Conservation (phyloP, 2,888 invertebrate genomes). For the Metacarcinus magister region DNA sequence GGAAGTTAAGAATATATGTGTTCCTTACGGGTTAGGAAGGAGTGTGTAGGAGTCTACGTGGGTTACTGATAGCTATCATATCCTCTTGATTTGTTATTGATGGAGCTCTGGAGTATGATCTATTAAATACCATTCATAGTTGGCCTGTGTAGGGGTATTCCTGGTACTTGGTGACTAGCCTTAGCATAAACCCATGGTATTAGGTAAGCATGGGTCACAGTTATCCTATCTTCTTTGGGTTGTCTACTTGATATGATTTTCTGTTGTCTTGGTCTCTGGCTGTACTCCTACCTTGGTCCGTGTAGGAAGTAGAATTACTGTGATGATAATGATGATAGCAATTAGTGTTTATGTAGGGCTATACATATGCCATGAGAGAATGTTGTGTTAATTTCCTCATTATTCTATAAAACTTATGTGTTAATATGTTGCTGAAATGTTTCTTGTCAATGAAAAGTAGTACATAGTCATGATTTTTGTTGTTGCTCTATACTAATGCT, state of each 20-base stretch:
- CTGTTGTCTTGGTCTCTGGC: not conserved
- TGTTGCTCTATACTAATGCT: slow-evolving; percentile 21
- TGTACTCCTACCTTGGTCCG: not conserved
- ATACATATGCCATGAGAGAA: not conserved
- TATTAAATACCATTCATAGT: not conserved
- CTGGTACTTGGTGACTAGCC: not conserved
- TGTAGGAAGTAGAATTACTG: not conserved
- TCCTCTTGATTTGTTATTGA: not conserved
- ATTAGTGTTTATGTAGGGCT: not conserved
- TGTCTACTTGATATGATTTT: not conserved
- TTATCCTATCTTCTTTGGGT: not conserved
- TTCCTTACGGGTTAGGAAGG: no score
- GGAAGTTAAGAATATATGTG: no score
- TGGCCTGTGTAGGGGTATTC: no score
- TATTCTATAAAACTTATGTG: not conserved
- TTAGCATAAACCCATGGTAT: not conserved
- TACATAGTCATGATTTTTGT: not conserved
- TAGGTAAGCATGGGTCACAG: not conserved
- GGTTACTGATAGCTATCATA: no score
- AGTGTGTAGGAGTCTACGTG: no score
- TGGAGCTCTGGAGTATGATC: not conserved
- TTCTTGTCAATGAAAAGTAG: not conserved
- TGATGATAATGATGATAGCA: not conserved
- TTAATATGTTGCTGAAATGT: not conserved
- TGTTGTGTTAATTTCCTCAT: not conserved